Evolutionary conservation across 2,113 vertebrate genomes (phyloP).

Genomic region (Apeltes quadracus): DNA sequence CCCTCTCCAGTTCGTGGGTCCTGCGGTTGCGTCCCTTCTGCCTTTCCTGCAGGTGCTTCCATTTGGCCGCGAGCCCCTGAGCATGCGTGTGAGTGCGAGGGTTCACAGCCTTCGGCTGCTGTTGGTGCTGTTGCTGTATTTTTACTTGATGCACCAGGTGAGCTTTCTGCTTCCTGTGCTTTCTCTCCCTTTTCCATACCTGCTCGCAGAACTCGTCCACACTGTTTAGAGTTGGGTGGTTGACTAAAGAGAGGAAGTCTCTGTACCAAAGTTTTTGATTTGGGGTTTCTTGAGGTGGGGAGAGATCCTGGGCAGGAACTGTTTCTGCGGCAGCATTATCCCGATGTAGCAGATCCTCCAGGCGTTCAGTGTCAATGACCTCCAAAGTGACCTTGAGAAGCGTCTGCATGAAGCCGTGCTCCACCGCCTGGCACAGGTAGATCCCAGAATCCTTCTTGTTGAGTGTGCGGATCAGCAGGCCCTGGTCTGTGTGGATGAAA

Average conservation of each 20-base stretch:
- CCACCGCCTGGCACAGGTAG: slow-evolving; percentile 93
- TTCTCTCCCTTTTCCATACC: slow-evolving; percentile 96
- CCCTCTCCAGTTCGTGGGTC: slow-evolving; percentile 98
- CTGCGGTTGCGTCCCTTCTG: slow-evolving; percentile 98
- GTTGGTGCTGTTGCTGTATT: slow-evolving; percentile 58
- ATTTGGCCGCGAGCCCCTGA: slow-evolving; percentile 84
- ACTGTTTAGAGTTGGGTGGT: slow-evolving; percentile 94
- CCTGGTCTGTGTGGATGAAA: slow-evolving; percentile 90
- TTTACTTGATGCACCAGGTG: slow-evolving; percentile 74
- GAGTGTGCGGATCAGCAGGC: slow-evolving; percentile 90
- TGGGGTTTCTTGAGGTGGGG: slow-evolving; percentile 77
- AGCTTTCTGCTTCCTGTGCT: slow-evolving; percentile 90
- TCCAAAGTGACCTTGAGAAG: slow-evolving; percentile 92
- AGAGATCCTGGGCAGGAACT: slow-evolving; percentile 66
- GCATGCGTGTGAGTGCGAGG: slow-evolving; percentile 69
- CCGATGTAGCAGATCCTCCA: slow-evolving; percentile 91
- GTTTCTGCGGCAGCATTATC: slow-evolving; percentile 80
- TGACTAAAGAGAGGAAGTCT: slow-evolving; percentile 97
- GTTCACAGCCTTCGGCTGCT: slow-evolving; percentile 66
- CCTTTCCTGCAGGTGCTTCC: slow-evolving; percentile 97
- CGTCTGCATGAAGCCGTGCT: slow-evolving; percentile 96
- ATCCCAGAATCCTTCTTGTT: slow-evolving; percentile 88
- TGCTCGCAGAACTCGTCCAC: slow-evolving; percentile 99
- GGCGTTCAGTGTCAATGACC: slow-evolving; percentile 90
- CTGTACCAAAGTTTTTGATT: slow-evolving; percentile 97